These are phyloP conservation scores for Festucalex cinctus DNA, from an alignment of 2,113 vertebrate genomes.

Conservation along the genomic window DNA sequence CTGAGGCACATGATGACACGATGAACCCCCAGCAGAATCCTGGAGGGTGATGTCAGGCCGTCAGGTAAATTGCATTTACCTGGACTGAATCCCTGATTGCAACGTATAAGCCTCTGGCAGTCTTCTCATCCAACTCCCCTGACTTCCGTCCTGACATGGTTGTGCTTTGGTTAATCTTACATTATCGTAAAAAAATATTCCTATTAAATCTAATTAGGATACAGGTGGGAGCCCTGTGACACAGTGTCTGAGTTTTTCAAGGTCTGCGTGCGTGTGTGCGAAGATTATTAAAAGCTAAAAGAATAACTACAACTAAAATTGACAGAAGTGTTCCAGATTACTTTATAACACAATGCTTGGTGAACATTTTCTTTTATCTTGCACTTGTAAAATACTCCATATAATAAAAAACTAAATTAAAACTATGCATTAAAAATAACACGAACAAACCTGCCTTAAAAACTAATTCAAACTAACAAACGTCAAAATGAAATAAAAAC, in stretches of 20 bases:
- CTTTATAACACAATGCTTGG: no score
- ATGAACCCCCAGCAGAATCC: constrained; percentile 8
- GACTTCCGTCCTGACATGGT: neutral
- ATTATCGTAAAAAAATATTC: neutral
- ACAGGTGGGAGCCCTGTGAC: neutral
- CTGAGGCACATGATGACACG: neutral
- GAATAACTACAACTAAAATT: no score
- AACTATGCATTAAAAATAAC: no score
- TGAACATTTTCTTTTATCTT: no score
- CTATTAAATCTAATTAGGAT: neutral
- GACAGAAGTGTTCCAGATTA: no score
- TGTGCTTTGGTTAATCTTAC: neutral
- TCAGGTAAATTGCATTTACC: constrained; percentile 10
- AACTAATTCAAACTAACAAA: no score
- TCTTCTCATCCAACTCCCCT: neutral
- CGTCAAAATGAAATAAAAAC: no score
- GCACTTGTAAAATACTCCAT: no score
- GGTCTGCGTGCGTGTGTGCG: no score
- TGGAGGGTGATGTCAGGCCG: constrained; percentile 3
- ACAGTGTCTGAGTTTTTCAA: neutral
- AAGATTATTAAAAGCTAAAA: no score
- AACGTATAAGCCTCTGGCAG: constrained; percentile 1
- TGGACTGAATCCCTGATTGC: constrained; percentile 3
- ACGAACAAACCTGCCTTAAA: no score
- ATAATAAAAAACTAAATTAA: no score